Conservation (phyloP, 1,140 invertebrate genomes). For the Planococcus citri region DNA sequence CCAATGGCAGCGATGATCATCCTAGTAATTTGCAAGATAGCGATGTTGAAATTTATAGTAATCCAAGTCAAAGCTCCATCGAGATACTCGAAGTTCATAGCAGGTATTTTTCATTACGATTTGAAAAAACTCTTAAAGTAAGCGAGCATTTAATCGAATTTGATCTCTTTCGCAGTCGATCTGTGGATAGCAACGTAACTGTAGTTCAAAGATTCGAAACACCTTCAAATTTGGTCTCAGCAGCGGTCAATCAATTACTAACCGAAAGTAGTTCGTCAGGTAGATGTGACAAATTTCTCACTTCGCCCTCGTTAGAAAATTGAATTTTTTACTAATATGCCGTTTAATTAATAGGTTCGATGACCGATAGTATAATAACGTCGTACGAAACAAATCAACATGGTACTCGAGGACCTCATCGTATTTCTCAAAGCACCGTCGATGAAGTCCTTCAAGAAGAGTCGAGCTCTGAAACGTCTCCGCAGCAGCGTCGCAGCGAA, state of each 20-base stretch:
- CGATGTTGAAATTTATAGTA: constrained; percentile 50
- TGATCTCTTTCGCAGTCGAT: not conserved
- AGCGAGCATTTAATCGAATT: too few species aligned
- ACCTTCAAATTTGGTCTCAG: not conserved
- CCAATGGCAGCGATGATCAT: not conserved
- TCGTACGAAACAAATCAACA: constrained; percentile 37
- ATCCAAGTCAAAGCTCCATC: constrained; percentile 50
- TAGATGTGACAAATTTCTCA: constrained; percentile 27
- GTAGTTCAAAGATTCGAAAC: not conserved
- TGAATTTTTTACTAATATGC: too few species aligned
- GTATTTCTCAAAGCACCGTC: not conserved
- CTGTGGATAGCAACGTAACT: not conserved
- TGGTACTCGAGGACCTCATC: not conserved
- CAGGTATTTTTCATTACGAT: constrained; percentile 23
- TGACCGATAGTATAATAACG: constrained; percentile 48
- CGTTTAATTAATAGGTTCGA: too few species aligned
- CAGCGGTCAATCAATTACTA: constrained; percentile 28
- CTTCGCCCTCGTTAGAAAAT: too few species aligned
- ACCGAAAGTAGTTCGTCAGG: constrained; percentile 50
- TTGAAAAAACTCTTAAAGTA: too few species aligned
- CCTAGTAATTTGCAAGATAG: constrained; percentile 35
- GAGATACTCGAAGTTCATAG: constrained; percentile 43
- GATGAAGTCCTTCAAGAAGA: not conserved
- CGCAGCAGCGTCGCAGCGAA: not conserved
- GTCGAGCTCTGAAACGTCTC: not conserved